Evolutionary conservation across 1,140 invertebrate genomes (phyloP).

Genomic region (Halictus rubicundus): DNA sequence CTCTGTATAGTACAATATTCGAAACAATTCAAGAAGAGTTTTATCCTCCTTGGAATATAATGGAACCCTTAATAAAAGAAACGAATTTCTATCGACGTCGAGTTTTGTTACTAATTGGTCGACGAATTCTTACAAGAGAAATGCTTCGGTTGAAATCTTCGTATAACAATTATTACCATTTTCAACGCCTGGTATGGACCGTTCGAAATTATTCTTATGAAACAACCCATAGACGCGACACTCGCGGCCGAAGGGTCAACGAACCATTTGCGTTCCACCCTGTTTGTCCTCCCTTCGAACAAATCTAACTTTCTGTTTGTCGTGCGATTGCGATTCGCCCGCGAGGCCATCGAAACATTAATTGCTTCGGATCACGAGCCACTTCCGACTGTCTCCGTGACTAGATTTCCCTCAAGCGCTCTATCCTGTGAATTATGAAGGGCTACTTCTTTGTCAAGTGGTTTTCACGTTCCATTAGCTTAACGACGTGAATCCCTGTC

Average conservation of each 20-base stretch:
- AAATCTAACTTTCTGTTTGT: background rate
- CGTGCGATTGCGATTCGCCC: background rate
- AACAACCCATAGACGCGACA: too few relatives aligned
- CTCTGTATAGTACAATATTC: too few relatives aligned
- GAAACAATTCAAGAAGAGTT: too few relatives aligned
- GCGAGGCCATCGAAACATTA: slow-evolving; percentile 1
- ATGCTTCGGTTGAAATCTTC: too few relatives aligned
- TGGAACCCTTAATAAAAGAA: too few relatives aligned
- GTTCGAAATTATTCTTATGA: too few relatives aligned
- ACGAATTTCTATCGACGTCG: too few relatives aligned
- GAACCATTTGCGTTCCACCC: background rate
- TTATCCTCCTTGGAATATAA: too few relatives aligned
- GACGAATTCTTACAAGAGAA: too few relatives aligned
- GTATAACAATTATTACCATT: too few relatives aligned
- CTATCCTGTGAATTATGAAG: slow-evolving; percentile 17
- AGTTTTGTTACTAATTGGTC: too few relatives aligned
- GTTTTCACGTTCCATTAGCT: slow-evolving; percentile 30
- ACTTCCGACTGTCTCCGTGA: background rate
- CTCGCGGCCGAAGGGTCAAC: background rate
- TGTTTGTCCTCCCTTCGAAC: background rate
- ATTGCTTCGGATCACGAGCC: slow-evolving; percentile 10
- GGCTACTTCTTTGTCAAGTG: background rate
- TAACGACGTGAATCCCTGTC: background rate
- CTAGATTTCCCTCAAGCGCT: background rate
- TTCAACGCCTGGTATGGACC: too few relatives aligned